Evolutionary conservation across 1,140 invertebrate species (phyloP), one percentile per base, ranked within the genome.

Genomic region (Theocolax elegans): DNA sequence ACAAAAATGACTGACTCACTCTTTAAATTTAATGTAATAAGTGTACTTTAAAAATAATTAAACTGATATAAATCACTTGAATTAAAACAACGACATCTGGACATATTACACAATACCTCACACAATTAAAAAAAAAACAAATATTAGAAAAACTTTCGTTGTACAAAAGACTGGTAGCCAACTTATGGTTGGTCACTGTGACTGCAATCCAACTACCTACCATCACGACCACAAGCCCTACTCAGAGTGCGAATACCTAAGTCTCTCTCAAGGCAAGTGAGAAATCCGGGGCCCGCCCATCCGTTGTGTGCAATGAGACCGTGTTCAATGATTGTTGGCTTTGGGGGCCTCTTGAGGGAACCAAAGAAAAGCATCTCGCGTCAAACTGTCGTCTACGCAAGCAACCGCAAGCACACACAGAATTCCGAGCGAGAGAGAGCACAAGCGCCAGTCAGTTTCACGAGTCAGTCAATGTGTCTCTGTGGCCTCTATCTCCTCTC

Each of bases 401-500:
- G 59, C 83, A 81, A 81, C 80, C 81, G 79, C 82, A 81, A 78
- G 78, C 80, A 75, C 79, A 79, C 77, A 79, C 79, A 81, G 80
- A 80, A 81, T 80, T 81, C 79, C 76, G 77, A 83, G 65, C 60
- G 17, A 48, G 46, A 17, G 73, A 71, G 53, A 25, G 40, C 54
- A 38, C 60, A 56, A 19, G 38, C 65, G 40, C 51, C 19, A 51
- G 56, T 60, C 66, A 60, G 48, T 60, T 56, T 51, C 54, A 68
- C 65, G 42, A 46, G 59, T 70, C 67, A 60, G 58, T 63, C 49
- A 56, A 42, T 46, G 53, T 65, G 44, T 42, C 69, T 71, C 62
- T 66, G 53, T 71, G 60, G 79, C 84, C 81, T 82, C 83, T 84
- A 81, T 81, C 83, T 83, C 83, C 83, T 85, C 84, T 84, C 82